Evolutionary conservation across 2,797 vertebrate species (phyloP), one percentile per base, ranked within the genome.

Genomic region (Pangasius mekongensis): DNA sequence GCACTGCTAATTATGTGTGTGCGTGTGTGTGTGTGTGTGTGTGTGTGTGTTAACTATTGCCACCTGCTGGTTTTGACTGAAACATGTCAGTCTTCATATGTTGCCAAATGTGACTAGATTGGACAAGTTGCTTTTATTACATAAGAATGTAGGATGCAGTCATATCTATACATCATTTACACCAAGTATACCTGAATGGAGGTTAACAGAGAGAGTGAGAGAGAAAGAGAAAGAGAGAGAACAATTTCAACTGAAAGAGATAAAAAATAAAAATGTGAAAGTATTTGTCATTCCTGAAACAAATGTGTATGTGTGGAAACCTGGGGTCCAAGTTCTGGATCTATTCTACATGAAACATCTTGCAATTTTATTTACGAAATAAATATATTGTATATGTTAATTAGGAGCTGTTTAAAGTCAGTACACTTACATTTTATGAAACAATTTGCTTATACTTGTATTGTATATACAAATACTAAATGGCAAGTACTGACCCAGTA

Each of bases 71-170:
- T 76, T 77, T 54, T 27, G n/a, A 67, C 69, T 33, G 56, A 84
- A 84, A 66, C 66, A 43, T n/a, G 49, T 62, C 60, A 56, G 7
- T 30, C 8, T 71, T 69, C 10, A 86, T 36, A 56, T n/a, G 30
- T 47, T 43, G 6, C 64, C 58, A 67, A 66, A 54, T 47, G 36
- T 36, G 27, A 83, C 5, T 9, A 83, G 58, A 54, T 76, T 69
- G 64, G 77, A 43, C 36, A 66, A 73, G 80, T 54, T 86, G 71
- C 54, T 77, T 90, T 84, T 87, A 90, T 91, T 87, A 56, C 77
- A 71, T 86, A 30, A 87, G 43, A 69, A 87, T 86, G 83, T 85
- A 80, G 3, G 18, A 52, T 80, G 80, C 27, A 90, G 73, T 81
- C 54, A 71, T 73, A 81, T 54, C 10, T 74, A 82, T 83, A 86